Evolutionary conservation across 2,113 vertebrate species (phyloP), one percentile per base, ranked within the genome.

Genomic region (Psittacula cyanocephala): DNA sequence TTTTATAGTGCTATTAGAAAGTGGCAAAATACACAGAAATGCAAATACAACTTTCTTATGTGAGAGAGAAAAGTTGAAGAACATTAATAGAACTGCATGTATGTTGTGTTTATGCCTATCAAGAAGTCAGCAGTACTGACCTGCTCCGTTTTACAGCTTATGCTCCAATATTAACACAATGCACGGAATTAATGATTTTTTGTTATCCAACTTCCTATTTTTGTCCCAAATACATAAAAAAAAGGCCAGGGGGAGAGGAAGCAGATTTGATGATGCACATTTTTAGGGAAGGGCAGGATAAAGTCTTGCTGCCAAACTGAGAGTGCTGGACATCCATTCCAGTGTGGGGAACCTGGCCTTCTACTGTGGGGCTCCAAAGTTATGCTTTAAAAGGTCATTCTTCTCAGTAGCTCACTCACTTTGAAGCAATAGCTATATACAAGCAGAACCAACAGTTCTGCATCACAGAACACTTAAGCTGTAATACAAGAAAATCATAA

Each of bases 191-290:
- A 83, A 49, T 11, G 7, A 8, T 41, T 18, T 76, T 89, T 63
- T 65, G 74, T 62, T 41, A 59, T 59, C 57, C 22, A 64, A 7
- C 29, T 35, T 43, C 2, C 11, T 13, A 18, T 20, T 90, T 70
- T 28, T 19, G 13, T 24, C 16, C 53, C 29, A 90, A 41, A 47
- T 55, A 87, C 23, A 53, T 13, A 59, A 70, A 24, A 8, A 23
- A n/a, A n/a, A 2, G 0, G 8, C 3, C 0, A 0, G 4, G 7
- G 2, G 24, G 1, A 2, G 6, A 7, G 16, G 6, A 80, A 80
- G 31, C 11, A 55, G n/a, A 44, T 41, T 17, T 53, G 41, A 6
- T 7, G 3, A 12, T 0, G 6, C 5, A 8, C 3, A 3, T 15
- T 20, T 86, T 59, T 25, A 20, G 28, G 31, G 27, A 69, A 64